A percentile compares a stretch with the other conserved stretches of the same genome.
These are phyloP conservation scores for Lithophane socia DNA, from an alignment of 2,888 invertebrate species.

Conservation along the genomic window DNA sequence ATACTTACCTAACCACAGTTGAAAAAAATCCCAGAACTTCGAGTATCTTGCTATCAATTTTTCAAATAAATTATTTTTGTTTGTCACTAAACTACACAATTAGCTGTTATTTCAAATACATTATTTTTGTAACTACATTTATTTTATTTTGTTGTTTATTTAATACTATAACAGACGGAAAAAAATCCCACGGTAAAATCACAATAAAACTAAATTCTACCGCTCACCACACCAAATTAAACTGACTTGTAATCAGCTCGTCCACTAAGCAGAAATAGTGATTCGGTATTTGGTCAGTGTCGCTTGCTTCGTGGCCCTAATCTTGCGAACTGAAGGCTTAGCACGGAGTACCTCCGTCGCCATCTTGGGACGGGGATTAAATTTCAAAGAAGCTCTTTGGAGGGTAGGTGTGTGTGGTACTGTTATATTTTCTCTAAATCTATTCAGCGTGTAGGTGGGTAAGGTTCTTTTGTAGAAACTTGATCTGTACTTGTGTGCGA, in stretches of 20 bases:
- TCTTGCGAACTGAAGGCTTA: slow-evolving; percentile 74
- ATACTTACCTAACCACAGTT: too few relatives aligned
- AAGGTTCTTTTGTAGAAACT: slow-evolving; percentile 13
- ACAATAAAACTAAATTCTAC: neutral
- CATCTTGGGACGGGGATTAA: slow-evolving; percentile 80
- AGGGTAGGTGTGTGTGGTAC: slow-evolving; percentile 51
- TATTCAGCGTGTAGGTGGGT: slow-evolving; percentile 31
- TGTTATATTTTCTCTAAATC: slow-evolving; percentile 48
- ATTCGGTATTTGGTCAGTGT: slow-evolving; percentile 45
- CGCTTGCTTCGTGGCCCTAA: slow-evolving; percentile 76
- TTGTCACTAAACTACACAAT: too few relatives aligned
- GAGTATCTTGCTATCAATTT: too few relatives aligned
- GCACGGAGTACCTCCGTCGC: slow-evolving; percentile 71
- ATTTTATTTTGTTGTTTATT: too few relatives aligned
- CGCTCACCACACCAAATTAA: neutral
- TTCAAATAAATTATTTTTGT: too few relatives aligned
- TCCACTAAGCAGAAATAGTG: slow-evolving; percentile 45
- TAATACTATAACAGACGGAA: neutral
- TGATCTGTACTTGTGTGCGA: neutral
- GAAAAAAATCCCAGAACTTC: too few relatives aligned
- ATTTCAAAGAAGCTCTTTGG: slow-evolving; percentile 79
- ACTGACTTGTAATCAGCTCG: slow-evolving; percentile 12
- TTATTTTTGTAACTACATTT: too few relatives aligned
- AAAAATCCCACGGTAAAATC: neutral
- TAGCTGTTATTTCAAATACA: too few relatives aligned